Percentiles rank a stretch among this genome's conserved stretches.
Conservation (phyloP, 2,113 vertebrate genomes). For the Ivindomyrus marchei region DNA sequence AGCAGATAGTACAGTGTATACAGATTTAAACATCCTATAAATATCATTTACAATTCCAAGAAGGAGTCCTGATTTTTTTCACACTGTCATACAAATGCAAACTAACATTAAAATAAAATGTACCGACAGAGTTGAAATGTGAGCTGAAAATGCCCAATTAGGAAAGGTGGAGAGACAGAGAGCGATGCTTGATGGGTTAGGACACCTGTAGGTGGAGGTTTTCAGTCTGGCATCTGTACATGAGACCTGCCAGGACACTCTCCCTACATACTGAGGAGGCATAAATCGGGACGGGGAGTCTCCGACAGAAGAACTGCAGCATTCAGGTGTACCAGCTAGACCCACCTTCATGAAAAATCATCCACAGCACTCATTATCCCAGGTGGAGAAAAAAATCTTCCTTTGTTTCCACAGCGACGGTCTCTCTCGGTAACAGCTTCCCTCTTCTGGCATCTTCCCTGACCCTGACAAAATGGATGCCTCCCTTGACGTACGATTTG, state of each 20-base stretch:
- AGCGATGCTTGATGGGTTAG: neutral
- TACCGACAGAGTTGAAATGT: neutral
- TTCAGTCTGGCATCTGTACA: neutral
- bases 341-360: neutral
- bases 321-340: neutral
- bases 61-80: neutral
- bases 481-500: neutral
- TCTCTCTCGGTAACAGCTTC: neutral
- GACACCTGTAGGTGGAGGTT: neutral
- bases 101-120: neutral
- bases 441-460: neutral
- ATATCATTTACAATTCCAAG: neutral
- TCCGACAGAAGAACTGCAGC: neutral
- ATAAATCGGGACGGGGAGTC: neutral
- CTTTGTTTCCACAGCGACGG: constrained; percentile 15
- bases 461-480: neutral
- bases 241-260: neutral
- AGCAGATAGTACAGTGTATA: neutral
- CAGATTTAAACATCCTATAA: neutral
- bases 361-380: neutral
- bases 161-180: neutral
- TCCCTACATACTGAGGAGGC: neutral
- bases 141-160: neutral
- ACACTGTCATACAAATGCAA: neutral
- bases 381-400: neutral